Evolutionary conservation across 2,797 vertebrate species (phyloP), one percentile per base, ranked within the genome.

Genomic region (Diceros bicornis): DNA sequence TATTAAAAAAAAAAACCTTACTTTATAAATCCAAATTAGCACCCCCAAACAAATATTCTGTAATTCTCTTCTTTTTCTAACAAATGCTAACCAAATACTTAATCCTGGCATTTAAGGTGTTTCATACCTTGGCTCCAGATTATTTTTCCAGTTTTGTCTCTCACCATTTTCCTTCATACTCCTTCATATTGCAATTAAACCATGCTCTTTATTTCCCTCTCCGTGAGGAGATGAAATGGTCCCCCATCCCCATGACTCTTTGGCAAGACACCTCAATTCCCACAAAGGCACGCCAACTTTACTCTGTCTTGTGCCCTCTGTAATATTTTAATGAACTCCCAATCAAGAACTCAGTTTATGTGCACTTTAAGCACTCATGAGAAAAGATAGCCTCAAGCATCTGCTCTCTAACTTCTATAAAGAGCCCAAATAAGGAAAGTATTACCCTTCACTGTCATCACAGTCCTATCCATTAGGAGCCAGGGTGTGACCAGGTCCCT

Each of bases 271-370:
- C 13, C 4, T 82, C 20, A 32, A 2, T 81, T 90, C 96, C 52
- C 17, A 78, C 71, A 95, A 90, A 88, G 37, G 11, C 13, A 59
- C 3, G 0, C 25, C 44, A 57, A 34, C 41, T 44, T 85, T 29
- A 34, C 34, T 82, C 59, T 69, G 25, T 23, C 25, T 13, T 50
- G 1, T 47, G 11, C 2, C 79, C 20, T 93, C 23, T 68, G 21
- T 81, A 85, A 61, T n/a, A 79, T 66, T 77, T 83, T 55, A 89
- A 93, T 97, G 69, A 91, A n/a, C 21, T 95, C 77, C 29, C 50
- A 83, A 55, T 89, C 59, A 95, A 89, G 52, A 93, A 66, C 14
- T 13, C 34, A n/a, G 50, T 69, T 89, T 81, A 32, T 88, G 81
- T 91, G 29, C 34, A 89, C 61, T 81, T 84, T 34, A 81, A 72